These are phyloP conservation scores for Theodoxus fluviatilis DNA, from an alignment of 2,888 invertebrate species.

Conservation along the genomic window DNA sequence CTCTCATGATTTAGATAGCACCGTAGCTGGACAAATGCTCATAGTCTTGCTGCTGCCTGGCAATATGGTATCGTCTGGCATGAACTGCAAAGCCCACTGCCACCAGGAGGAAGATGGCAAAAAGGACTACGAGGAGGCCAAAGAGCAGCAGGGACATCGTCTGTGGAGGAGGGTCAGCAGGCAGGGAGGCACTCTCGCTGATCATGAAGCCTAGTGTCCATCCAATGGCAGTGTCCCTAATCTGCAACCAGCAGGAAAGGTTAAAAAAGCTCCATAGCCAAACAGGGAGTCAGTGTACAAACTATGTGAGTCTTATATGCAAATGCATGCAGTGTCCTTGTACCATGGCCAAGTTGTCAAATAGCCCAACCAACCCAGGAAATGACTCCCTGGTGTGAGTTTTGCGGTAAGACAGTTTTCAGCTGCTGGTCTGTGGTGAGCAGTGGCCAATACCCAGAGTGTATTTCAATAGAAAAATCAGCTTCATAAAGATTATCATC, in stretches of 20 bases:
- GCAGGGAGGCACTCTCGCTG: slow-evolving; percentile 64
- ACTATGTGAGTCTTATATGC: no score
- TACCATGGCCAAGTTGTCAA: no score
- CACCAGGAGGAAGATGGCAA: slow-evolving; percentile 48
- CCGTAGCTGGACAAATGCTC: slow-evolving; percentile 38
- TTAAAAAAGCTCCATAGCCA: not conserved
- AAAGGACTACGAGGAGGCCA: slow-evolving; percentile 47
- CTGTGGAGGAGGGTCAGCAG: slow-evolving; percentile 41
- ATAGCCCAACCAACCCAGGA: no score
- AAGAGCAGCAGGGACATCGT: slow-evolving; percentile 41
- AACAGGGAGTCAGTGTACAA: not conserved
- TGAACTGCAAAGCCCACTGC: slow-evolving; percentile 49
- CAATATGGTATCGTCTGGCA: slow-evolving; percentile 37
- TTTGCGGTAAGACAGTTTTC: no score
- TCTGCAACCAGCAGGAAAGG: slow-evolving; percentile 45
- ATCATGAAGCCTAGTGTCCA: slow-evolving; percentile 69
- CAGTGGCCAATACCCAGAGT: no score
- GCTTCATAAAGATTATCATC: no score
- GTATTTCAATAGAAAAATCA: no score
- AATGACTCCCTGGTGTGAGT: no score
- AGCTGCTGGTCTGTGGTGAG: no score
- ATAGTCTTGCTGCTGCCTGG: slow-evolving; percentile 33
- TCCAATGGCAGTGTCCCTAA: slow-evolving; percentile 63
- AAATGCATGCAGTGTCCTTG: no score
- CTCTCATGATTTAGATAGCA: no score